Conservation (phyloP, 2,113 vertebrate species). For the Leucoraja erinaceus region DNA sequence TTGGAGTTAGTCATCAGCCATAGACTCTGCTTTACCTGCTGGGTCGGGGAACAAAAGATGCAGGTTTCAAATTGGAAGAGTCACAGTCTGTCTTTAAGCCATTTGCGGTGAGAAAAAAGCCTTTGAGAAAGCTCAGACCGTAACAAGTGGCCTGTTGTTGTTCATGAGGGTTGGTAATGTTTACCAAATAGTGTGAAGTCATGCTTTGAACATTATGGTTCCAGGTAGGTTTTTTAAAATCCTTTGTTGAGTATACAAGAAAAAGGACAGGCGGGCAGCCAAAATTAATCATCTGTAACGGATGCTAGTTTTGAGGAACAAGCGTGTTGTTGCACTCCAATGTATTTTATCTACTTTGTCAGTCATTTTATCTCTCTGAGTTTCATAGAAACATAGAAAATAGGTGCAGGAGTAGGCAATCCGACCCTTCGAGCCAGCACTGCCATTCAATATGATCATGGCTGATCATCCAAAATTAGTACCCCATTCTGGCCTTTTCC, state of each 20-base stretch:
- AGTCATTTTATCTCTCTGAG: not conserved
- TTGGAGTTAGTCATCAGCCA: not conserved
- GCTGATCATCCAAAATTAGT: no score
- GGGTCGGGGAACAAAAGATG: constrained; percentile 9
- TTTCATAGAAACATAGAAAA: not conserved
- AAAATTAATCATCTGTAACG: not conserved
- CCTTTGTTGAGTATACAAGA: not conserved
- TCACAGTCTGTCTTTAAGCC: constrained; percentile 30
- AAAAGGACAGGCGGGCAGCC: not conserved
- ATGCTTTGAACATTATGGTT: constrained; percentile 19
- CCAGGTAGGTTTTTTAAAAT: constrained; percentile 2
- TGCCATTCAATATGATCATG: no score
- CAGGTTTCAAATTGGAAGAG: constrained; percentile 26
- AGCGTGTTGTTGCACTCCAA: not conserved
- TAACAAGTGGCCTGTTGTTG: constrained; percentile 8
- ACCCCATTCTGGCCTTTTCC: no score
- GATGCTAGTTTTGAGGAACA: not conserved
- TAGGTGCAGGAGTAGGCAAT: no score
- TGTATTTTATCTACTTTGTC: not conserved
- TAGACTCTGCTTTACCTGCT: not conserved
- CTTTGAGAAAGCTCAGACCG: constrained; percentile 14
- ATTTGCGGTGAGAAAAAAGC: not conserved
- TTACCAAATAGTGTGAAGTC: constrained; percentile 29
- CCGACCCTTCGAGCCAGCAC: no score
- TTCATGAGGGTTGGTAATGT: constrained; percentile 29